phyloP scores from a whole-genome alignment of 1,140 invertebrate genomes.

The Drusus annulatus region DNA sequence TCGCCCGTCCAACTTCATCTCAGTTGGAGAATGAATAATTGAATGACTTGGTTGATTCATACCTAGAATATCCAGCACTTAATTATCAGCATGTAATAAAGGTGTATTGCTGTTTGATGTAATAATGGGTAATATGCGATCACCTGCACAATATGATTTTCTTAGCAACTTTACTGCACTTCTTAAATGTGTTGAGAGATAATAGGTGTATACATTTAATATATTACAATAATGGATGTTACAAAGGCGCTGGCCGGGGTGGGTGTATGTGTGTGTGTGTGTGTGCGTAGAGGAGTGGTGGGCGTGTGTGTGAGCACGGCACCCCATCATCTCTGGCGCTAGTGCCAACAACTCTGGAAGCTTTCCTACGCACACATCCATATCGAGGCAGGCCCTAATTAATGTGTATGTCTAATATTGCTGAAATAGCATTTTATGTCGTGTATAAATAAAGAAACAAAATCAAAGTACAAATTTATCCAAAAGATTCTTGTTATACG shows the following conservation, averaged over 20 bases:
- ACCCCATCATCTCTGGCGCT: no score
- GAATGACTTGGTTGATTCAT: slow-evolving; percentile 16
- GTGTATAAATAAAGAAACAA: slow-evolving; percentile 59
- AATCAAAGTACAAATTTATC: slow-evolving; percentile 71
- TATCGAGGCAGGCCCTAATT: slow-evolving; percentile 51
- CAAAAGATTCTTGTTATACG: slow-evolving; percentile 65
- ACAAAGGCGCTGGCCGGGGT: slow-evolving; percentile 53
- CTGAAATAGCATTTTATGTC: slow-evolving; percentile 57
- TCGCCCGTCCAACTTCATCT: slow-evolving; percentile 52
- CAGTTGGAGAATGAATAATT: slow-evolving; percentile 34
- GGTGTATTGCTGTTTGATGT: slow-evolving; percentile 57
- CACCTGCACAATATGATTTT: slow-evolving; percentile 59
- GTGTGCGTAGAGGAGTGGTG: background rate
- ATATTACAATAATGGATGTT: slow-evolving; percentile 60
- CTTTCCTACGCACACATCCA: slow-evolving; percentile 9
- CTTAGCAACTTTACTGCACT: slow-evolving; percentile 58
- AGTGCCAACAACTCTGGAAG: background rate
- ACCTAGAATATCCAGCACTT: slow-evolving; percentile 56
- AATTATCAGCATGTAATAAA: slow-evolving; percentile 46
- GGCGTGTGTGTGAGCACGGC: no score
- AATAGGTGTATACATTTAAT: slow-evolving; percentile 59
- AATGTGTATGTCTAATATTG: slow-evolving; percentile 58
- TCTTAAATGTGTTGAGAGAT: slow-evolving; percentile 59
- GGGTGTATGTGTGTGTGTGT: background rate
- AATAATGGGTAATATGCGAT: slow-evolving; percentile 57